Percentiles rank a stretch among this genome's conserved stretches.
Conservation (phyloP, 2,888 invertebrate genomes). For the Sphaerophoria taeniata region DNA sequence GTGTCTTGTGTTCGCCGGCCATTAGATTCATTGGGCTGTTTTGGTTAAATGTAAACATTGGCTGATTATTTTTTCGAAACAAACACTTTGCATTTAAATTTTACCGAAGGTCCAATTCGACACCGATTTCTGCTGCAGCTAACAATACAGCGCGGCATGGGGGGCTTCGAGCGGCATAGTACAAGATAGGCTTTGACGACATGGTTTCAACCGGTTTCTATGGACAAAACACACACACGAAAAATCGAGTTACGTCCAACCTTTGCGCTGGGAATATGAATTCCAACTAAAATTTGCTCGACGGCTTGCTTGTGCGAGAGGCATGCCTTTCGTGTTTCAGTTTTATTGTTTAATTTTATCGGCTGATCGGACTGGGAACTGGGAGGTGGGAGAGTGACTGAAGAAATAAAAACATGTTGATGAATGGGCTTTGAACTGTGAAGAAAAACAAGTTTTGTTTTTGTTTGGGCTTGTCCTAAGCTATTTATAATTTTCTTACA, state of each 20-base stretch:
- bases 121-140: slow-evolving; percentile 86
- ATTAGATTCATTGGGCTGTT: slow-evolving; percentile 79
- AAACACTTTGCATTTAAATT: not conserved
- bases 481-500: too few species aligned
- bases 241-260: too few species aligned
- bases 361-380: not conserved
- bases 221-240: not conserved
- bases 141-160: slow-evolving; percentile 87
- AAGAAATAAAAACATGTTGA: too few species aligned
- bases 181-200: slow-evolving; percentile 83
- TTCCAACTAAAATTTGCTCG: slow-evolving; percentile 18
- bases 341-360: not conserved
- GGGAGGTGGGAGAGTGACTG: too few species aligned
- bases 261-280: slow-evolving; percentile 9
- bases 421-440: too few species aligned
- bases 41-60: not conserved
- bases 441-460: too few species aligned
- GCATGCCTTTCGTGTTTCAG: not conserved
- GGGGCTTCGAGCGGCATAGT: slow-evolving; percentile 86
- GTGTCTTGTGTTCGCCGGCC: slow-evolving; percentile 79
- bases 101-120: slow-evolving; percentile 85
- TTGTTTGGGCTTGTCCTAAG: too few species aligned
- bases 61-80: not conserved
- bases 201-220: slow-evolving; percentile 69
- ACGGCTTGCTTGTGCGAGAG: not conserved